Evolutionary conservation across 2,888 invertebrate species (phyloP), one percentile per base, ranked within the genome.

Genomic region (Trilocha varians): DNA sequence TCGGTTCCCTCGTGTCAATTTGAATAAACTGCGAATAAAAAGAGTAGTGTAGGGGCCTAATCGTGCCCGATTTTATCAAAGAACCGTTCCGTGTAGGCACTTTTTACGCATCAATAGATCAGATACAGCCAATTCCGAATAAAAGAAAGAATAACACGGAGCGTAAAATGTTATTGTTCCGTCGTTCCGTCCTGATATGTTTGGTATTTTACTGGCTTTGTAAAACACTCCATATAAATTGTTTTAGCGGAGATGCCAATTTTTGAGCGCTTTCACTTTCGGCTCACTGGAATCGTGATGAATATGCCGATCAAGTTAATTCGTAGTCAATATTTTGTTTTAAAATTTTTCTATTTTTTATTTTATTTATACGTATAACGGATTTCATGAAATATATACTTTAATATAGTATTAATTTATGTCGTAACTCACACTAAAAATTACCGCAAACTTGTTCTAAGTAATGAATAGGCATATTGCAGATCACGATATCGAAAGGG

Each of bases 21-120:
- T 74, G 67, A 76, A 77, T 77, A 77, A 77, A 71, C 64, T 63
- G 58, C 59, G 59, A 70, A 67, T 72, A 72, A 74, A 73, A 75
- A 68, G 64, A 69, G 62, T 67, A 65, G 65, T 65, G 61, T 67
- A 65, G 65, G 70, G 65, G 60, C 65, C 64, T 72, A 70, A 70
- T 69, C 70, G 65, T 58, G 56, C 65, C 68, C 52, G 70, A 71
- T 71, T 69, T 67, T 73, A 74, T 74, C 73, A 62, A 57, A 56
- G 58, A 46, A 55, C 55, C 55, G 58, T 52, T 54, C 59, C 63
- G 58, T 61, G 59, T 65, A 61, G 62, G 63, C 63, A 62, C 52
- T 63, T 67, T 71, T 67, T 65, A 66, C 65, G 67, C 62, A 53
- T 58, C 66, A 55, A 55, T 46, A 52, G 53, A 54, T 59, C 48